Conservation (phyloP, 2,888 invertebrate species). For the Lycocerus yunnanus region DNA sequence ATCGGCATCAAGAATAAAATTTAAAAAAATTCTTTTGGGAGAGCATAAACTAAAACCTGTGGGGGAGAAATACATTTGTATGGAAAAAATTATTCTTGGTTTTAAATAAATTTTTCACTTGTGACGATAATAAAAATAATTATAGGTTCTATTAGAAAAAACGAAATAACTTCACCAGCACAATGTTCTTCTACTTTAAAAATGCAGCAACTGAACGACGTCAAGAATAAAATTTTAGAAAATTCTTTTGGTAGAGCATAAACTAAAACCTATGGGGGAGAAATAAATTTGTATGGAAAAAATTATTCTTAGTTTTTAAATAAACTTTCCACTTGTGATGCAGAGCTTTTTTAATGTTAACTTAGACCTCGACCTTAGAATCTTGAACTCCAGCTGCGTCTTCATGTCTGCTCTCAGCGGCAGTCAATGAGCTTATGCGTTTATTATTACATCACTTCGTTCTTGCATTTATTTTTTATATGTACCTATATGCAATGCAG, state of each 20-base stretch:
- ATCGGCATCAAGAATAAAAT: not conserved
- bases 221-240: not conserved
- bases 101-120: too few species aligned
- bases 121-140: not conserved
- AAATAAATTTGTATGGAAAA: not conserved
- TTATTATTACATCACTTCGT: constrained; percentile 24
- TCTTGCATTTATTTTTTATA: constrained; percentile 17
- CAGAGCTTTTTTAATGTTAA: not conserved
- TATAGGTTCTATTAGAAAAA: not conserved
- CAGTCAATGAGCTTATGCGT: constrained; percentile 27
- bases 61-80: too few species aligned
- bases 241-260: not conserved
- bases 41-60: too few species aligned
- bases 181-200: not conserved
- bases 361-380: constrained; percentile 28
- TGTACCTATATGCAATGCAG: not conserved
- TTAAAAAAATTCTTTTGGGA: not conserved
- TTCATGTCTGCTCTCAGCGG: constrained; percentile 27
- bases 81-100: too few species aligned
- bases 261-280: not conserved
- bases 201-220: not conserved
- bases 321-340: not conserved
- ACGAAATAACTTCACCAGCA: not conserved
- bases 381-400: constrained; percentile 30
- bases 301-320: not conserved